phyloP scores from a whole-genome alignment of 2,113 vertebrate genomes.

The Carlito syrichta region DNA sequence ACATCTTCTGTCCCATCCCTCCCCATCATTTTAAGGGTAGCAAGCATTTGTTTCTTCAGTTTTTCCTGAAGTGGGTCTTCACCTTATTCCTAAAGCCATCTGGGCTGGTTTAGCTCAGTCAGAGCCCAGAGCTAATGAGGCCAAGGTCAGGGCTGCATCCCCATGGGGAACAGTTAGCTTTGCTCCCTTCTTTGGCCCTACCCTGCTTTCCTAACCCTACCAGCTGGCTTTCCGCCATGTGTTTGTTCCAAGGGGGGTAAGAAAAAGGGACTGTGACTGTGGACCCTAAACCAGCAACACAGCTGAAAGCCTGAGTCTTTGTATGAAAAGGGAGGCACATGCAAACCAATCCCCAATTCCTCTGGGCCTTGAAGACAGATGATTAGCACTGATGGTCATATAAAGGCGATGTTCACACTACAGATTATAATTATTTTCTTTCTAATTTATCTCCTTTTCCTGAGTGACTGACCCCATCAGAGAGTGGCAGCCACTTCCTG shows the following conservation, averaged over 20 bases:
- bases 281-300: background rate
- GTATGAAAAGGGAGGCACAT: background rate
- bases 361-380: constrained; percentile 18
- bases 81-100: constrained; percentile 46
- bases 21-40: background rate
- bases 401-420: background rate
- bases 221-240: constrained; percentile 33
- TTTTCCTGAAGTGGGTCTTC: background rate
- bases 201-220: constrained; percentile 14
- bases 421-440: constrained; percentile 23
- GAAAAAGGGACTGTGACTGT: background rate
- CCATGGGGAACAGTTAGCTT: constrained; percentile 31
- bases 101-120: constrained; percentile 37
- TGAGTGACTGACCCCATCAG: constrained; percentile 57
- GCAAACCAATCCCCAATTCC: constrained; percentile 26
- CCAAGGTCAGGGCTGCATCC: constrained; percentile 41
- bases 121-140: constrained; percentile 42
- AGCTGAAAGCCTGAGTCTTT: constrained; percentile 18
- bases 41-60: background rate
- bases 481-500: constrained; percentile 63
- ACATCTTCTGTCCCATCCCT: background rate
- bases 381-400: background rate
- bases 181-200: constrained; percentile 28
- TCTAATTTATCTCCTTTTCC: constrained; percentile 44
- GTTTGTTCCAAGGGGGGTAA: background rate